These are phyloP conservation scores for Monopis laevigella DNA, from an alignment of 2,888 invertebrate genomes.

Conservation along the genomic window DNA sequence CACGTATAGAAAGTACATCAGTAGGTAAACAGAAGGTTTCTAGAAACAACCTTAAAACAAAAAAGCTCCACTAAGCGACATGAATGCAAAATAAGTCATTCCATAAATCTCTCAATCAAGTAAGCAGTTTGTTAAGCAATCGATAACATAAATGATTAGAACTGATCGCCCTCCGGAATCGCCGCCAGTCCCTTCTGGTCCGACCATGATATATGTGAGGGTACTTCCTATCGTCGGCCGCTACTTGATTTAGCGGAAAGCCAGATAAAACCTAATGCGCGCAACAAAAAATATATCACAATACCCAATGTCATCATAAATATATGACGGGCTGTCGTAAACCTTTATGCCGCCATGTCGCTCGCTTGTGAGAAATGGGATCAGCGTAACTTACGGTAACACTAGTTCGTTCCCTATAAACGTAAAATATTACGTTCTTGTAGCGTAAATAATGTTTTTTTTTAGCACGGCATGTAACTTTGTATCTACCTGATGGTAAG, in stretches of 20 bases:
- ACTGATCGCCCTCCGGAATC: constrained; percentile 37
- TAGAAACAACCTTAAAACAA: too few relatives aligned
- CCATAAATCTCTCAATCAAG: neutral
- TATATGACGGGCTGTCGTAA: constrained; percentile 66
- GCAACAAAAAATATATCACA: constrained; percentile 68
- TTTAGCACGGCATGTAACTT: too few relatives aligned
- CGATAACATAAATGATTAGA: constrained; percentile 48
- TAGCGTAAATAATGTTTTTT: too few relatives aligned
- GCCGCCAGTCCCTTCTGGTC: constrained; percentile 47
- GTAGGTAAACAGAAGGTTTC: too few relatives aligned
- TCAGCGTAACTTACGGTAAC: constrained; percentile 11
- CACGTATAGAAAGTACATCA: too few relatives aligned
- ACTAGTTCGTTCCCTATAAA: too few relatives aligned
- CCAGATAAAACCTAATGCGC: constrained; percentile 67
- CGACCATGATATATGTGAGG: constrained; percentile 57
- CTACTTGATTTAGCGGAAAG: constrained; percentile 69
- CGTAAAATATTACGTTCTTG: too few relatives aligned
- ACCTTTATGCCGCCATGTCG: constrained; percentile 61
- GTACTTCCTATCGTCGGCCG: constrained; percentile 65
- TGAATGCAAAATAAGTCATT: too few relatives aligned
- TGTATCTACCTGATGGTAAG: too few relatives aligned
- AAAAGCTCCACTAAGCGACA: too few relatives aligned
- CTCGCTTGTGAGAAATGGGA: constrained; percentile 62
- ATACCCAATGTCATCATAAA: constrained; percentile 55
- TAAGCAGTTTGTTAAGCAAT: constrained; percentile 21